Evolutionary conservation across 1,140 invertebrate genomes (phyloP).

Genomic region (Goniozus legneri): DNA sequence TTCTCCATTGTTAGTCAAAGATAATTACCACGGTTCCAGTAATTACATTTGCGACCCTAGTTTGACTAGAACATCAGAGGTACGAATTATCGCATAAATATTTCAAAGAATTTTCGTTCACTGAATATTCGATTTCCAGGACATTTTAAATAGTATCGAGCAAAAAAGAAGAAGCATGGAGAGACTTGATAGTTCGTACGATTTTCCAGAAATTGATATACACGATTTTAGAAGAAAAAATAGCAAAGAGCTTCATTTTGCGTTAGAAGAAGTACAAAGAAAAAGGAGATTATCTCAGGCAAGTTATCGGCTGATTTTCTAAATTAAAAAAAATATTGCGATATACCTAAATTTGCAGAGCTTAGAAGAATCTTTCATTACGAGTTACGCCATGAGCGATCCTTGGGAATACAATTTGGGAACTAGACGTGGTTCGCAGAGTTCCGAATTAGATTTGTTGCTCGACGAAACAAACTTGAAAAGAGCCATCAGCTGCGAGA

Average conservation of each 20-base stretch:
- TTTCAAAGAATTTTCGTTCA: not conserved
- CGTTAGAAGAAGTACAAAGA: slow-evolving; percentile 40
- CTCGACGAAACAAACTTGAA: slow-evolving; percentile 51
- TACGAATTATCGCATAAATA: slow-evolving; percentile 12
- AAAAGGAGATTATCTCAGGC: slow-evolving; percentile 42
- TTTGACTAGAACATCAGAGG: slow-evolving; percentile 51
- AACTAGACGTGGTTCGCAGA: slow-evolving; percentile 34
- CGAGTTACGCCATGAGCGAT: slow-evolving; percentile 22
- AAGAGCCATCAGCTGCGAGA: slow-evolving; percentile 76
- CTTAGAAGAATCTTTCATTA: slow-evolving; percentile 33
- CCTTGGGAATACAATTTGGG: slow-evolving; percentile 25
- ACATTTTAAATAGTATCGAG: slow-evolving; percentile 49
- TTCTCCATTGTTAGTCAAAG: slow-evolving; percentile 41
- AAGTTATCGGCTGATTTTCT: no score
- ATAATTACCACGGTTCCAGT: slow-evolving; percentile 41
- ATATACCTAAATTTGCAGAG: slow-evolving; percentile 15
- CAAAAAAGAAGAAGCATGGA: slow-evolving; percentile 48
- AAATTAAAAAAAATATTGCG: not conserved
- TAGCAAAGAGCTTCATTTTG: slow-evolving; percentile 39
- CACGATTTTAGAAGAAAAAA: slow-evolving; percentile 36
- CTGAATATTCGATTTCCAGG: slow-evolving; percentile 30
- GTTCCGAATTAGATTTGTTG: slow-evolving; percentile 40
- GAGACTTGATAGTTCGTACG: slow-evolving; percentile 41
- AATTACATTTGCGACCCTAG: slow-evolving; percentile 44
- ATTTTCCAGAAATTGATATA: slow-evolving; percentile 34